phyloP scores from a whole-genome alignment of 1,140 invertebrate species.

The Neocloeon triangulifer region DNA sequence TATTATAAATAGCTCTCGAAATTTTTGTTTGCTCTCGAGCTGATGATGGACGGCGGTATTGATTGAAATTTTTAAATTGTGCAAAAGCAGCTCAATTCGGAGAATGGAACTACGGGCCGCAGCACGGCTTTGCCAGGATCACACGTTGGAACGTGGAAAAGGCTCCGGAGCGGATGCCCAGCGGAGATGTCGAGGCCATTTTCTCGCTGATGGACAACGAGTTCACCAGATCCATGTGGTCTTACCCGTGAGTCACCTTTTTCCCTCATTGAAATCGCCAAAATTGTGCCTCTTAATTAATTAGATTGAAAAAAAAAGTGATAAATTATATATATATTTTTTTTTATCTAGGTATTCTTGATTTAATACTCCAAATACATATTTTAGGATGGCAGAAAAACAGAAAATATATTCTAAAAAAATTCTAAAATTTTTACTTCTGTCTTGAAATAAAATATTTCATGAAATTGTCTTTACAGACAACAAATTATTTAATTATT shows the following conservation, averaged over 20 bases:
- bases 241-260: slow-evolving; percentile 43
- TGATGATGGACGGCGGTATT: slow-evolving; percentile 1
- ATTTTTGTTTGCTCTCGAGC: background rate
- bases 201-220: slow-evolving; percentile 82
- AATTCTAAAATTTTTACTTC: background rate
- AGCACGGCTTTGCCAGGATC: slow-evolving; percentile 84
- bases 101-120: slow-evolving; percentile 74
- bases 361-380: slow-evolving; percentile 1
- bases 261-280: background rate
- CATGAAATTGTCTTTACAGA: background rate
- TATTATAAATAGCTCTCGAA: too few species aligned
- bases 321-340: slow-evolving; percentile 1
- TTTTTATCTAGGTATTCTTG: background rate
- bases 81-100: slow-evolving; percentile 86
- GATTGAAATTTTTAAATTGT: slow-evolving; percentile 11
- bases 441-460: too few species aligned
- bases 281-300: background rate
- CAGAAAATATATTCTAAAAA: background rate
- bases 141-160: slow-evolving; percentile 76
- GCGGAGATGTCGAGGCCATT: slow-evolving; percentile 74
- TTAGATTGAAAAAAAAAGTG: too few species aligned
- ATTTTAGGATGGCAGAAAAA: background rate
- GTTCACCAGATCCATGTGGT: slow-evolving; percentile 83
- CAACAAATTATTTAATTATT: too few species aligned
- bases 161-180: slow-evolving; percentile 57